Evolutionary conservation across 2,888 invertebrate genomes (phyloP), one percentile per base, ranked within the genome.

Genomic region (Eristalinus aeneus): DNA sequence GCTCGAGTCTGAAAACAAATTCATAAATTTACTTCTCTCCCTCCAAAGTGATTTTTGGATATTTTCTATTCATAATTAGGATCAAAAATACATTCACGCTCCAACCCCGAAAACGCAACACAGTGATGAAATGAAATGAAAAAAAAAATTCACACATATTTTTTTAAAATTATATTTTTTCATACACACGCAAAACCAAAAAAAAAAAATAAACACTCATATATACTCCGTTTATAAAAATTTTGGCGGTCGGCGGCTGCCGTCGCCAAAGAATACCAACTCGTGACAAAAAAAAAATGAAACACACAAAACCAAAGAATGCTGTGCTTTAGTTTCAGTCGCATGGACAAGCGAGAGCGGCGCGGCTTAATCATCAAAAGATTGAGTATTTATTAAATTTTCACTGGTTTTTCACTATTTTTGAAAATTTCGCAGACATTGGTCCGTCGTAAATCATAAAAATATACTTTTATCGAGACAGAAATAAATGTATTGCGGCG

Each of bases 401-500:
- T 61, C 46, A 27, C 22, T 23, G 8, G 11, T 23, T 74, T n/a
- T 72, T 72, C 61, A 61, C 46, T 61, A 46, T 69, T 63, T 63
- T 54, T 20, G 11, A 69, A 27, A n/a, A 36, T 36, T 4, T 46
- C 54, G 58, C 27, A 72, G 81, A 86, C 88, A 63, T 74, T 54
- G 86, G 78, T 78, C 85, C 58, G 63, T 72, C 88, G 87, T 89
- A 89, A 89, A 89, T 89, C 88, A 88, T 88, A 88, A 88, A 77
- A 63, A 36, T 63, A 75, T 72, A 58, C 54, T 32, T 69, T 74
- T 78, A 68, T 72, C 58, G 11, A 31, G 77, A 71, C 32, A 82
- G 65, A 77, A 74, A 86, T 82, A 78, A 77, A 86, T 76, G 77
- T 77, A 72, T 16, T 39, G 61, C 65, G 54, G 56, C 65, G 12